Base-by-base conservation (phyloP, 1,140 invertebrate species). In the Drosophila nannoptera region DNA sequence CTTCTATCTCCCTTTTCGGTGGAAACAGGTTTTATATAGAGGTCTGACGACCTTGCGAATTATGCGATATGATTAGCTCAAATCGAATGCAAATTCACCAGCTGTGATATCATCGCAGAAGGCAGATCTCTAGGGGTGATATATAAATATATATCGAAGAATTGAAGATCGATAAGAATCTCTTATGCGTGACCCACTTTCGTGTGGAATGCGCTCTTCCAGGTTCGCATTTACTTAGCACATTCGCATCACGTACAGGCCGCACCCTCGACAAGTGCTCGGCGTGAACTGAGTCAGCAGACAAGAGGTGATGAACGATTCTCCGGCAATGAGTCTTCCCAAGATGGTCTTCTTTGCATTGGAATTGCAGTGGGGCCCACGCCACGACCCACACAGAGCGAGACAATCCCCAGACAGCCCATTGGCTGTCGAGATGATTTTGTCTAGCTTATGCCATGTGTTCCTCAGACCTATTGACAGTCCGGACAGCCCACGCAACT, bases 261-360 rank as follows among this genome's bases (percentile, higher is more conserved):
- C 61, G 50, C 78, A 46, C 78, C 78, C 64, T 38, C 32, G 22
- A 14, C 38, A 55, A 64, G 49, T 55, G 65, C 32, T 36, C 32
- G 22, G 22, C 4, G 38, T 65, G 12, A 58, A 29, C 8, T 36
- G 60, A 62, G 42, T 59, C 56, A 59, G 43, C 48, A 29, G 31
- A 16, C 46, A 45, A n/a, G n/a, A 6, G 40, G 43, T 62, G 16
- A 45, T 45, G 29, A 43, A n/a, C n/a, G n/a, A n/a, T n/a, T 33
- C 56, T 38, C 3, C 49, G 55, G 29, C 55, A 33, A 22, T 58
- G 29, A 58, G 14, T 56, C 4, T 43, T 38, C 67, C 78, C 43
- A 73, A 83, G 69, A 78, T 69, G 78, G 75, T 66, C 60, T 75
- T 82, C 72, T 72, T 66, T 78, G 75, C 75, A 81, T 76, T 81